Conservation (phyloP, 2,888 invertebrate species). For the Hypsopygia costalis region DNA sequence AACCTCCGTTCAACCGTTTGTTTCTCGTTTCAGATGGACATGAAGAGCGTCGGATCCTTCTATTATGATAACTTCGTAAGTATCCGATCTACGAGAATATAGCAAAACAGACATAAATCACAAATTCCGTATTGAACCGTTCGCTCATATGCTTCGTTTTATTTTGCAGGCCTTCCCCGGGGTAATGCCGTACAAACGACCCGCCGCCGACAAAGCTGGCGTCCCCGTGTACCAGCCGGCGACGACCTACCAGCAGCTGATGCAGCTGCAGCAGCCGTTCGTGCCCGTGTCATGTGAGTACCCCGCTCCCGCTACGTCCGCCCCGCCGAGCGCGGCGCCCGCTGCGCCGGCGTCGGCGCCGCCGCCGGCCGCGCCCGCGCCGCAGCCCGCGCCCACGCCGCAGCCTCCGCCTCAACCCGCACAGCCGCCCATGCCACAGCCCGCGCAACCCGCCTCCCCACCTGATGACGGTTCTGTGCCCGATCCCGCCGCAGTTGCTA, state of each 20-base stretch:
- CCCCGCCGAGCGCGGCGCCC: slow-evolving; percentile 77
- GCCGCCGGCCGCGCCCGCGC: slow-evolving; percentile 56
- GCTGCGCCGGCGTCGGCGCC: slow-evolving; percentile 33
- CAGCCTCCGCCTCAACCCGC: slow-evolving; percentile 58
- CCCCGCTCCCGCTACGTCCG: slow-evolving; percentile 85
- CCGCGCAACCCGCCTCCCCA: slow-evolving; percentile 60
- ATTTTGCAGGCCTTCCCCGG: slow-evolving; percentile 92
- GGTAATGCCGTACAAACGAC: slow-evolving; percentile 97
- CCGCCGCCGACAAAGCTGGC: slow-evolving; percentile 97
- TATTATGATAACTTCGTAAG: slow-evolving; percentile 98
- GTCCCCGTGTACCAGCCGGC: slow-evolving; percentile 97
- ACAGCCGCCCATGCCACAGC: slow-evolving; percentile 37
- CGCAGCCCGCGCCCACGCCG: slow-evolving; percentile 76
- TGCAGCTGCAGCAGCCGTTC: slow-evolving; percentile 97
- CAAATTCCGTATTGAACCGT: background rate
- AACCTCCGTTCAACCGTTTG: slow-evolving; percentile 63
- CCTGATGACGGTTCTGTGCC: slow-evolving; percentile 32
- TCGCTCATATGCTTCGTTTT: slow-evolving; percentile 7
- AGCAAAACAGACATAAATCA: background rate
- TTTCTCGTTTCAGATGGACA: slow-evolving; percentile 93
- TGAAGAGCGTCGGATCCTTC: slow-evolving; percentile 97
- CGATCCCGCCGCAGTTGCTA: slow-evolving; percentile 81
- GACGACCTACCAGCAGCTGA: slow-evolving; percentile 96
- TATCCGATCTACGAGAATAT: slow-evolving; percentile 53
- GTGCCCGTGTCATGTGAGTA: slow-evolving; percentile 99